phyloP scores from a whole-genome alignment of 2,113 vertebrate species.

The Pogona vitticeps region DNA sequence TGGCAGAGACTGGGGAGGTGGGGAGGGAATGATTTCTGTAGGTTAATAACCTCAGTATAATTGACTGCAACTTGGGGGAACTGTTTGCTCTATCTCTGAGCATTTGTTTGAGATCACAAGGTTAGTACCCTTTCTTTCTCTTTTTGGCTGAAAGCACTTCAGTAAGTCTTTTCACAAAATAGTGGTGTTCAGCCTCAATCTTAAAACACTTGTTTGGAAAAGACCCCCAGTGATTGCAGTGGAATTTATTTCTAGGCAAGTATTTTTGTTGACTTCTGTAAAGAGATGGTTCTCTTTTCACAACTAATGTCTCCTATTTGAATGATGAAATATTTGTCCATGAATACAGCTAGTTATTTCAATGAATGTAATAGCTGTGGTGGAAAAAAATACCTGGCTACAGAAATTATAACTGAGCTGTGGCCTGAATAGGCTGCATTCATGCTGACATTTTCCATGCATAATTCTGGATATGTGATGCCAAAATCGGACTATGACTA shows the following conservation, averaged over 20 bases:
- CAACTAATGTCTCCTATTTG: background rate
- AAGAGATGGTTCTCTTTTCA: background rate
- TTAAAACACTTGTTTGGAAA: background rate
- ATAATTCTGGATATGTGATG: background rate
- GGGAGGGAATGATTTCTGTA: background rate
- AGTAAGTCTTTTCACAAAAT: background rate
- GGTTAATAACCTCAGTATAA: background rate
- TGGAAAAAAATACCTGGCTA: background rate
- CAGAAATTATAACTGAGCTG: background rate
- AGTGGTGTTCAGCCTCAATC: too few species aligned
- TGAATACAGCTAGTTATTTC: background rate
- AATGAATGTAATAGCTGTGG: background rate
- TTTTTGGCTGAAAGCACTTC: background rate
- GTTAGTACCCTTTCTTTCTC: background rate
- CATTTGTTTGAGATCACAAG: background rate
- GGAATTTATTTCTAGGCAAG: background rate
- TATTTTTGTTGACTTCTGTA: background rate
- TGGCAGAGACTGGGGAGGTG: background rate
- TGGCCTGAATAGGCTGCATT: background rate
- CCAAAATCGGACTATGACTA: background rate
- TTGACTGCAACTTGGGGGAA: background rate
- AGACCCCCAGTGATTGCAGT: background rate
- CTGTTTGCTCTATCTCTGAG: background rate
- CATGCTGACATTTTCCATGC: background rate
- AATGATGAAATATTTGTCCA: background rate